phyloP scores from a whole-genome alignment of 2,888 invertebrate genomes.

The Aporophyla lueneburgensis region DNA sequence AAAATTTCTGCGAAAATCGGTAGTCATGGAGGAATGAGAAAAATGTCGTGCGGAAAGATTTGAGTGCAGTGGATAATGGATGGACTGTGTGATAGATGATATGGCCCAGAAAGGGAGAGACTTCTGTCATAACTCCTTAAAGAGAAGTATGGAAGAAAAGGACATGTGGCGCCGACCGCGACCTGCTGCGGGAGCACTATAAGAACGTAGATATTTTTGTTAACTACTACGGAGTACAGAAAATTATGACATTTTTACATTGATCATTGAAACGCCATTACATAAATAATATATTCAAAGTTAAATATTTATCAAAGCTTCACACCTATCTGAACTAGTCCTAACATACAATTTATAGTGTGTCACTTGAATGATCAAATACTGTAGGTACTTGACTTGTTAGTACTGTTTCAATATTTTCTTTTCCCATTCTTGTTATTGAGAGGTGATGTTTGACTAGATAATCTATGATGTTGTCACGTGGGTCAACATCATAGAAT shows the following conservation, averaged over 20 bases:
- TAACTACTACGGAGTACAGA: background rate
- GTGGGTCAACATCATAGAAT: conserved; percentile 2
- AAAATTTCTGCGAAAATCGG: too few species aligned
- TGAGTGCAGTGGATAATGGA: too few species aligned
- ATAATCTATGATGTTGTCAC: conserved; percentile 13
- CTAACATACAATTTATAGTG: conserved; percentile 27
- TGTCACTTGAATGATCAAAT: conserved; percentile 52
- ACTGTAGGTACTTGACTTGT: conserved; percentile 33
- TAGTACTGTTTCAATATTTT: conserved; percentile 42
- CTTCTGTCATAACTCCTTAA: too few species aligned
- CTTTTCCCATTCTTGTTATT: conserved; percentile 27
- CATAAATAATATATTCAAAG: conserved; percentile 3
- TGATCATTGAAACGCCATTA: background rate
- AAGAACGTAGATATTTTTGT: too few species aligned
- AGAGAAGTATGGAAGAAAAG: too few species aligned
- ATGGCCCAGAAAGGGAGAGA: too few species aligned
- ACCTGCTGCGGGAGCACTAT: too few species aligned
- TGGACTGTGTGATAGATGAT: too few species aligned
- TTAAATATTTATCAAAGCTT: conserved; percentile 27
- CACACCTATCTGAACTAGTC: conserved; percentile 23
- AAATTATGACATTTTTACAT: background rate
- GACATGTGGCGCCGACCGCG: too few species aligned
- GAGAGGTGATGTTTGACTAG: conserved; percentile 30
- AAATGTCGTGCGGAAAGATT: too few species aligned
- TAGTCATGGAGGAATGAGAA: too few species aligned